Evolutionary conservation across 2,797 vertebrate species (phyloP).

Genomic region (Molossus molossus): DNA sequence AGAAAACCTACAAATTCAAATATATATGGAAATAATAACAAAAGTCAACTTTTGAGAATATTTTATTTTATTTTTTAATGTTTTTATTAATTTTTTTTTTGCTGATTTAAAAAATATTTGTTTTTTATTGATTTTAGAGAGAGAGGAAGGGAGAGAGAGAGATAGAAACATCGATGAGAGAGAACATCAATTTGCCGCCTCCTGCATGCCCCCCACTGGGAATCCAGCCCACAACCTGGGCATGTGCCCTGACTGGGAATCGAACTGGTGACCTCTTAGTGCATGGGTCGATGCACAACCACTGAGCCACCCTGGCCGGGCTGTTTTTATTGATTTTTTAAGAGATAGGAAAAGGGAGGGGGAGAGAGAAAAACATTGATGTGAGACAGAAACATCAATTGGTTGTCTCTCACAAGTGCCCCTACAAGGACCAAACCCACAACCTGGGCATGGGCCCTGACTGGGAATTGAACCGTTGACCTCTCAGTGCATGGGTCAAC

Average conservation of each 20-base stretch:
- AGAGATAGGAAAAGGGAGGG: not conserved
- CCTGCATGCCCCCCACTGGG: too few relatives aligned
- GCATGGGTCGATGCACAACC: too few relatives aligned
- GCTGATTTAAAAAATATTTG: too few relatives aligned
- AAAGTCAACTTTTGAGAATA: not conserved
- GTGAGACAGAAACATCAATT: not conserved
- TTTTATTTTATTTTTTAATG: not conserved
- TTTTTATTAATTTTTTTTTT: not conserved
- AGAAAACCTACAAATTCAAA: not conserved
- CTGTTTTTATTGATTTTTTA: not conserved
- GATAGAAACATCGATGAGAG: too few relatives aligned
- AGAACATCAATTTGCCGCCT: too few relatives aligned
- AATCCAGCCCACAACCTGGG: too few relatives aligned
- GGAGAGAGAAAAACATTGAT: not conserved
- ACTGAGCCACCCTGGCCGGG: too few relatives aligned
- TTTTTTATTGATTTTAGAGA: too few relatives aligned
- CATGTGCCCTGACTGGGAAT: too few relatives aligned
- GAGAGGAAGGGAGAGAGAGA: too few relatives aligned
- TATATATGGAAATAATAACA: not conserved
- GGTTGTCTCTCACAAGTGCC: not conserved
- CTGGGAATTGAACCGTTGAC: not conserved
- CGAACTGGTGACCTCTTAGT: too few relatives aligned
- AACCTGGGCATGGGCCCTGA: not conserved
- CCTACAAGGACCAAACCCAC: not conserved
- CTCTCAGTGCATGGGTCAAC: not conserved